Evolutionary conservation across 2,113 vertebrate genomes (phyloP), one percentile per base, ranked within the genome.

Genomic region (Mesembrinibis cayennensis): DNA sequence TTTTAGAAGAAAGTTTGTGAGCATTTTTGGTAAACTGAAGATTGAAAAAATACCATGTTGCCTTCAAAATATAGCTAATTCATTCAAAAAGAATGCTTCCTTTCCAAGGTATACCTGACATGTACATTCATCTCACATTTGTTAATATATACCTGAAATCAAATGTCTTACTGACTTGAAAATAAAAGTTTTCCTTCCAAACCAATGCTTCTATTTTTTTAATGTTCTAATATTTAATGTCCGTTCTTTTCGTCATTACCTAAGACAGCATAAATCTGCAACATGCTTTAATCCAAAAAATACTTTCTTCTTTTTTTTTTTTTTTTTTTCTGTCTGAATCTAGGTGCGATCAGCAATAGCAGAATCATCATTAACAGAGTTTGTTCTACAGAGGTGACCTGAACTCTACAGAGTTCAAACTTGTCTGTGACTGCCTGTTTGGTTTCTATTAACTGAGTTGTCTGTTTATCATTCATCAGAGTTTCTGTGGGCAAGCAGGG

Each of bases 281-380:
- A 61, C 14, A 30, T 27, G 9, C 2, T 34, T 71, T 61, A 69
- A 58, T 45, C 8, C 2, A 23, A 80, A 69, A 83, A 45, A 13
- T 8, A 34, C 5, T 50, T 32, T 18, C 3, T 78, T 47, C 0
- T 38, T 38, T 38, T 38, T 38, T 38, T 1, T 1, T 4, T 32
- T 65, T 26, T 76, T 77, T 32, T 22, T 58, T 66, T 32, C 3
- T 58, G 0, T 16, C 8, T 81, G 21, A 87, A 44, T 62, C 3
- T 44, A 44, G 7, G 4, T 25, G 14, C 22, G 67, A 86, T 38
- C 6, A 45, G 7, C 19, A 74, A 29, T 10, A 52, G 14, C 21
- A 71, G 36, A 87, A 79, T 76, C 42, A 30, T 45, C 6, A 49
- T 36, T 72, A 71, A 16, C 5, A 21, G 11, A 58, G 5, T 91